These are phyloP conservation scores for Dolichotis patagonum DNA, from an alignment of 2,113 vertebrate genomes.

Conservation along the genomic window DNA sequence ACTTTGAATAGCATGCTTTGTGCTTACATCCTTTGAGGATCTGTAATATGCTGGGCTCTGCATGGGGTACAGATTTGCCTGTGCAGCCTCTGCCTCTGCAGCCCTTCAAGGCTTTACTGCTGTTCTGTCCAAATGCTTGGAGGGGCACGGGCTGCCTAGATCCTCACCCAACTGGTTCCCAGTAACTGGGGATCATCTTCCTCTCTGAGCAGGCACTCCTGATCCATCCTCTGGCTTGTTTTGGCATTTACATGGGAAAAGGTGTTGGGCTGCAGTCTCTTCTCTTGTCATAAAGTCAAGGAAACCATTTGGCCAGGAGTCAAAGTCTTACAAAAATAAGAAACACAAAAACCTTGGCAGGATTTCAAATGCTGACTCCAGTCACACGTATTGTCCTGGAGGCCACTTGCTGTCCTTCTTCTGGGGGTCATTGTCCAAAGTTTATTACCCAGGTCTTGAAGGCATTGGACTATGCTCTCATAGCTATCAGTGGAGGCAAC, in stretches of 20 bases:
- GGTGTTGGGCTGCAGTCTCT: not conserved
- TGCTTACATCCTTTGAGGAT: not conserved
- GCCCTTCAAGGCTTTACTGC: not conserved
- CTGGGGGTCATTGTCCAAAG: conserved; percentile 44
- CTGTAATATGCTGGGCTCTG: not conserved
- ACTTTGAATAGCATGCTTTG: not conserved
- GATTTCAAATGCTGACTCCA: not conserved
- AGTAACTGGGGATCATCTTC: rapidly evolving
- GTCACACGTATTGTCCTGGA: not conserved
- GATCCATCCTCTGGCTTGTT: not conserved
- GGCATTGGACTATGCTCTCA: not conserved
- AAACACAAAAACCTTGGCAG: not conserved
- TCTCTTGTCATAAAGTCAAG: not conserved
- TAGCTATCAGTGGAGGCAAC: not conserved
- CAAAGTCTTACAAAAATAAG: conserved; percentile 35
- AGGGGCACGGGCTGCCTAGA: not conserved
- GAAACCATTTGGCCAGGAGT: not conserved
- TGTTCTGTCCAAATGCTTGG: not conserved
- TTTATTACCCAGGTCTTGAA: not conserved
- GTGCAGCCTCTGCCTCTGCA: not conserved
- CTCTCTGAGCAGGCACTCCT: not conserved
- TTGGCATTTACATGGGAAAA: not conserved
- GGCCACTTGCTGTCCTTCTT: not conserved
- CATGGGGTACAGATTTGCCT: not conserved
- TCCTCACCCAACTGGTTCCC: rapidly evolving